Evolutionary conservation across 2,113 vertebrate species (phyloP), one percentile per base, ranked within the genome.

Genomic region (Nymphicus hollandicus): DNA sequence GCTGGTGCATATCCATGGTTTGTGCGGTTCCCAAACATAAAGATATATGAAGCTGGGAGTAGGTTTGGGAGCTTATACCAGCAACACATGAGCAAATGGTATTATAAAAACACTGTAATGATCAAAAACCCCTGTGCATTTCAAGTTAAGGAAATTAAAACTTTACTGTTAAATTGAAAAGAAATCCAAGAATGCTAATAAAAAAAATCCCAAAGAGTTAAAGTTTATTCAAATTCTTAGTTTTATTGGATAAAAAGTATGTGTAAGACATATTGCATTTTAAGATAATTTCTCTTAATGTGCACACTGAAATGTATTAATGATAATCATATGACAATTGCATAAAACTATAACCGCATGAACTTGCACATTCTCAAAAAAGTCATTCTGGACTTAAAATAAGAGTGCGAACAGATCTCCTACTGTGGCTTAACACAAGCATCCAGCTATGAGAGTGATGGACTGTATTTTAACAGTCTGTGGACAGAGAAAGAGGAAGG

Each of bases 1-100:
- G 1, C 11, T 41, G 50, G 28, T 58, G 13, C 5, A 2, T 29
- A 33, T n/a, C 8, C 3, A 0, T 43, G 17, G 27, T 25, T 53
- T 71, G 22, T 50, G 24, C 4, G 1, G 52, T 72, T 90, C n/a
- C 19, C 37, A 70, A 37, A 55, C 33, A 84, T 16, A 47, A 73
- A 78, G 39, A 8, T 68, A 22, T 2, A 1, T 37, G 65, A 81
- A 88, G 23, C 23, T 84, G 43, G 20, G 16, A 78, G 73, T 28
- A 77, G 35, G 13, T 90, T 64, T 83, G 23, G 27, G 31, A 63
- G 8, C 9, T 17, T 33, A 0, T n/a, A 70, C 7, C n/a, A 77
- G 53, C 15, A 81, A 63, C 9, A 63, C 12, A 15, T 10, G 33
- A 79, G 47, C 13, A 72, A 79, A 82, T 93, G 4, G 24, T 80